Base-by-base conservation (phyloP, 2,797 vertebrate genomes). In the Perodicticus potto region DNA sequence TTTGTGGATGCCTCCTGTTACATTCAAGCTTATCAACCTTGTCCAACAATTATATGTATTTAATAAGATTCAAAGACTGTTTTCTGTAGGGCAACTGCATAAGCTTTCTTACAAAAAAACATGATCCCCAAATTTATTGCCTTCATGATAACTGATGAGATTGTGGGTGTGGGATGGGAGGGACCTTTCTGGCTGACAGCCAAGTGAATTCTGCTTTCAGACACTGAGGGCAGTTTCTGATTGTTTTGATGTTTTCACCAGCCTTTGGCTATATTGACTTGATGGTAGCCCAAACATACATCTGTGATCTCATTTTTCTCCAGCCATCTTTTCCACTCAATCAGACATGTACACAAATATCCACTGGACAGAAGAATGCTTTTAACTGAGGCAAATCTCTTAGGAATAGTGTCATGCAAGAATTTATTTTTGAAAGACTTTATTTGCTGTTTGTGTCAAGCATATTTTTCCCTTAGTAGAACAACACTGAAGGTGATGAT, bases 231-330 rank as follows among this genome's bases (percentile, higher is more conserved):
- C 98, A 98, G 96, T 70, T 99, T 98, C 99, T 99, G 99, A 99
- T 99, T 99, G 99, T 99, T 99, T 99, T 99, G 99, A 99, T 99
- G 99, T 99, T 99, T 99, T 98, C 98, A 98, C 98, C 78, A 98
- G 99, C 98, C 99, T 99, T 99, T 99, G 99, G 99, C 98, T 99
- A 98, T 99, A 99, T 98, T 99, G 98, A 99, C 98, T 99, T 98
- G 98, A 99, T 98, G 98, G 98, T 98, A 99, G 98, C 98, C 99
- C 99, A 99, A 99, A 99, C 99, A 99, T 98, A 98, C 98, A 99
- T 99, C 99, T 99, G 99, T 99, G 99, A 99, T 99, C 98, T 98
- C 97, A 97, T 98, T 99, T 99, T 99, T 98, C 97, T 92, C 95
- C 89, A 92, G 98, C 91, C 96, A 73, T 97, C 98, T 98, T 97